Evolutionary conservation across 2,113 vertebrate genomes (phyloP), one percentile per base, ranked within the genome.

Genomic region (Gavia stellata): DNA sequence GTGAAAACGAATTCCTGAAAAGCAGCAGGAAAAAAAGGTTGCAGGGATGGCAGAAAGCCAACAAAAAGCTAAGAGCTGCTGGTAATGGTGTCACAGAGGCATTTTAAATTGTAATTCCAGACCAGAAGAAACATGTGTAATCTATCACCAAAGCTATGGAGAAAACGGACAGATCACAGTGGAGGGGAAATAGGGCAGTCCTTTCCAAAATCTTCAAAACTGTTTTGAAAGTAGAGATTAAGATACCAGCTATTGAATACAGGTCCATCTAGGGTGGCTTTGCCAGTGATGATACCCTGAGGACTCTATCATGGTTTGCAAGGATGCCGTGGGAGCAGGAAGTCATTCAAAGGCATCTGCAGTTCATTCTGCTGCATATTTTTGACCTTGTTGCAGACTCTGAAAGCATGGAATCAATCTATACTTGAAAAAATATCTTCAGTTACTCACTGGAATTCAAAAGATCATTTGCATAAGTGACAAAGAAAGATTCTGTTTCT

Each of bases 11-110:
- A 94, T 92, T 94, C 88, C 88, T 94, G 71, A 91, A 88, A 93
- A 94, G 77, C 83, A 94, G 53, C 53, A 90, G 49, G 75, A 80
- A 88, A 86, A 86, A 94, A 62, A 77, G 40, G 81, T 11, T 73
- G 53, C 19, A 77, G 53, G 12, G 25, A 92, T 78, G 92, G 86
- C 91, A 94, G 45, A 68, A 93, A 83, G 90, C 86, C 89, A 95
- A 80, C 14, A 59, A 75, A 85, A 86, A 82, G 52, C 88, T 49
- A 62, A 79, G 38, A 74, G 66, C 62, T 97, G 36, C 82, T 93
- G 40, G 71, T 66, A 44, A 77, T 24, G 25, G 21, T 66, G 74
- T 80, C 82, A 88, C 44, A 73, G 8, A 58, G 29, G 45, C 12
- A 14, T 50, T 73, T 80, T 12, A 77, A 88, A 90, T 2, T 70